Conservation (phyloP, 2,888 invertebrate genomes). For the Dorcus parallelipipedus region DNA sequence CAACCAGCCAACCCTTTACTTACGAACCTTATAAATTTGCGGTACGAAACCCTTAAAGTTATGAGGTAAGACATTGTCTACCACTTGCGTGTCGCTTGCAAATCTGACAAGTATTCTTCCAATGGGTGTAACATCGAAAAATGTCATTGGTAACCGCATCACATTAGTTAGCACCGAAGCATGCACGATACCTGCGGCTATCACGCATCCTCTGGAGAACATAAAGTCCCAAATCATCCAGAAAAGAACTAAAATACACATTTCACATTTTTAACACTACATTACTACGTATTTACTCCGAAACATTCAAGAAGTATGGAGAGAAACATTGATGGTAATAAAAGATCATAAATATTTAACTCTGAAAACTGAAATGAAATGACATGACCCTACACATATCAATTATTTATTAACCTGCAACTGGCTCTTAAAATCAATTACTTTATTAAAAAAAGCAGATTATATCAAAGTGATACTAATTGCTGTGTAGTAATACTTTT, state of each 20-base stretch:
- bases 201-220: conserved; percentile 37
- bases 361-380: no score
- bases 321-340: no score
- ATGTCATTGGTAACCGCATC: conserved; percentile 64
- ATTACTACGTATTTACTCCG: no score
- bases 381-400: no score
- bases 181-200: conserved; percentile 60
- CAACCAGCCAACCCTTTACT: not conserved
- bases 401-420: no score
- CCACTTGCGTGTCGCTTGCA: conserved; percentile 57
- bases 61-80: conserved; percentile 9
- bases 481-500: no score
- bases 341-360: no score
- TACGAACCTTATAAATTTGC: conserved; percentile 14
- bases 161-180: conserved; percentile 56
- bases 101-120: conserved; percentile 70
- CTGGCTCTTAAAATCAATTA: no score
- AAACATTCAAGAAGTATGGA: no score
- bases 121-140: conserved; percentile 72
- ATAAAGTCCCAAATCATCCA: conserved; percentile 12
- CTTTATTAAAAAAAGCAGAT: no score
- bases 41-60: conserved; percentile 10
- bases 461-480: no score
- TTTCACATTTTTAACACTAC: not conserved
- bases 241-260: conserved; percentile 6